Evolutionary conservation across 2,797 vertebrate genomes (phyloP).

Genomic region (Pangasius mekongensis): DNA sequence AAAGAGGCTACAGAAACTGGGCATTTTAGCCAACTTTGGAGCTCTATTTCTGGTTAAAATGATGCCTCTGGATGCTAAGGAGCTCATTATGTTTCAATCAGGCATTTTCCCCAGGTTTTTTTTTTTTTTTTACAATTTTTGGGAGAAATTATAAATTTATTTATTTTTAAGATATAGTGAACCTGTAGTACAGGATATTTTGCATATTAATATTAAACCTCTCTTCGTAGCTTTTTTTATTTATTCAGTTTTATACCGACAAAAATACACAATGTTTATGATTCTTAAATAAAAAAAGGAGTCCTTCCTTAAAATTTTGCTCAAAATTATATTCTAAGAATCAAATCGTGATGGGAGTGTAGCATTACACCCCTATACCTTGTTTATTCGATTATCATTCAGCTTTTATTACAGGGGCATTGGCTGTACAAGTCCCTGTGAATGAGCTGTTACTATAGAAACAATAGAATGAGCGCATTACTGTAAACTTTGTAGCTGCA

Average conservation of each 20-base stretch:
- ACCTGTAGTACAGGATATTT: background rate
- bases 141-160: background rate
- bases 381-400: background rate
- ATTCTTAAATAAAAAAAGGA: background rate
- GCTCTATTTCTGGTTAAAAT: background rate
- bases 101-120: background rate
- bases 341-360: background rate
- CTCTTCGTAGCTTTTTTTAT: background rate
- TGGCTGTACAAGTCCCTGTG: background rate
- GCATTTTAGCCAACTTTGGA: background rate
- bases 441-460: background rate
- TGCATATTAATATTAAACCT: background rate
- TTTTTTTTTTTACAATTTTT: background rate
- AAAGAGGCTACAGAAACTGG: background rate
- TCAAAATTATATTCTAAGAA: background rate
- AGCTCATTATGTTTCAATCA: background rate
- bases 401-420: background rate
- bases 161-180: background rate
- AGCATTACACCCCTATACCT: background rate
- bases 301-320: background rate
- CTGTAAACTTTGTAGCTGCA: background rate
- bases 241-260: background rate
- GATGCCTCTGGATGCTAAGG: background rate
- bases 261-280: background rate
- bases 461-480: background rate